Percentiles rank a stretch among this genome's conserved stretches.
Conservation (phyloP, 2,113 vertebrate genomes). For the Pachycephala philippinensis region DNA sequence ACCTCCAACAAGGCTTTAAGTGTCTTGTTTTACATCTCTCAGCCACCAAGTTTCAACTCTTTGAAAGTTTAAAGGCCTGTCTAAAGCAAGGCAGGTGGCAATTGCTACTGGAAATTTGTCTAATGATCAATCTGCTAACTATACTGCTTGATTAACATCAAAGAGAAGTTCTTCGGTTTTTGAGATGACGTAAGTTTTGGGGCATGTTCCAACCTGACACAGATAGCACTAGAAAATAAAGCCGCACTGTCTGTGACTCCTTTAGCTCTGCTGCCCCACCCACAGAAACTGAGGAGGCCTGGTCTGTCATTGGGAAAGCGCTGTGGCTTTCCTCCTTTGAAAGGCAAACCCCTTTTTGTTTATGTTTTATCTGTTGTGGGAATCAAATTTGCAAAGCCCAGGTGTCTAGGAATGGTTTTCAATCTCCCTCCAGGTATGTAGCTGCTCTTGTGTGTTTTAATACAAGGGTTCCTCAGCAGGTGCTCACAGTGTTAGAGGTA, state of each 20-base stretch:
- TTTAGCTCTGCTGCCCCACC: background rate
- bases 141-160: background rate
- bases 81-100: background rate
- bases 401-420: slow-evolving; percentile 38
- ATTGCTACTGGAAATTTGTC: background rate
- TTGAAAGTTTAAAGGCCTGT: background rate
- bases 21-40: background rate
- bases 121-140: background rate
- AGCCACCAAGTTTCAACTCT: background rate
- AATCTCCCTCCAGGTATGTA: background rate
- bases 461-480: background rate
- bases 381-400: slow-evolving; percentile 48
- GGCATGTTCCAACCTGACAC: background rate
- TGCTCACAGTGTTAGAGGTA: background rate
- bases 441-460: background rate
- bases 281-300: background rate
- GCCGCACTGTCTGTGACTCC: background rate
- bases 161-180: background rate
- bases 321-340: slow-evolving; percentile 24
- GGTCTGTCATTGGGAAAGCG: background rate
- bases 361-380: slow-evolving; percentile 31
- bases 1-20: background rate
- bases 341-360: background rate
- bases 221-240: background rate
- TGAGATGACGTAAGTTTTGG: background rate